phyloP scores from a whole-genome alignment of 2,113 vertebrate species.

The Albula goreensis region DNA sequence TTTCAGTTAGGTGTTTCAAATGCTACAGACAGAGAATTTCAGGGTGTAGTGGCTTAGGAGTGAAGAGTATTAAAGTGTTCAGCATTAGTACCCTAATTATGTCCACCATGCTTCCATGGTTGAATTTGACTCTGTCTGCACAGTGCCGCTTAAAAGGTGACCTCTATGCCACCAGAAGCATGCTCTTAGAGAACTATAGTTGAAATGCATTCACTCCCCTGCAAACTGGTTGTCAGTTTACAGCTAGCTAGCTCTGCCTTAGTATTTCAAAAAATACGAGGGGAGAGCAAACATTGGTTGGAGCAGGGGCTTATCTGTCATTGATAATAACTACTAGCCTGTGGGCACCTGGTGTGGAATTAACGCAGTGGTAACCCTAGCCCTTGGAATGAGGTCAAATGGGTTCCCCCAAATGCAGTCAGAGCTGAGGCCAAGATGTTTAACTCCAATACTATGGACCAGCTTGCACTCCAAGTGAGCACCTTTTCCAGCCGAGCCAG shows the following conservation, averaged over 20 bases:
- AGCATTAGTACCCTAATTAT: neutral
- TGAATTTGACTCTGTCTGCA: neutral
- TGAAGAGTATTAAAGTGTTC: neutral
- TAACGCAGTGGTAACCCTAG: neutral
- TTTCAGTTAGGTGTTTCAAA: neutral
- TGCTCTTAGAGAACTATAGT: too few species aligned
- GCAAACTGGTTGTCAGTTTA: too few species aligned
- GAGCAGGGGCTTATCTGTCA: neutral
- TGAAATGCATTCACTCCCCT: neutral
- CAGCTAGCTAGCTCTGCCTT: too few species aligned
- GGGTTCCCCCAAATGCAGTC: neutral
- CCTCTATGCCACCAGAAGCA: too few species aligned
- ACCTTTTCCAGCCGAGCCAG: neutral
- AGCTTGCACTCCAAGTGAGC: neutral
- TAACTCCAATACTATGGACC: neutral
- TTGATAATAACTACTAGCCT: neutral
- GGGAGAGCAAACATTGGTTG: neutral
- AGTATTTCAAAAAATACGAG: neutral
- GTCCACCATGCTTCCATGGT: neutral
- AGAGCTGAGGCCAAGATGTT: neutral
- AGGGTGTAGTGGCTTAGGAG: neutral
- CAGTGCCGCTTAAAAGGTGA: too few species aligned
- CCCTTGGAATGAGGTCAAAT: neutral
- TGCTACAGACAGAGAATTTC: too few species aligned
- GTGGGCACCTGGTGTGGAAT: neutral